phyloP scores from a whole-genome alignment of 1,140 invertebrate species.

The Apocrypta bakeri region DNA sequence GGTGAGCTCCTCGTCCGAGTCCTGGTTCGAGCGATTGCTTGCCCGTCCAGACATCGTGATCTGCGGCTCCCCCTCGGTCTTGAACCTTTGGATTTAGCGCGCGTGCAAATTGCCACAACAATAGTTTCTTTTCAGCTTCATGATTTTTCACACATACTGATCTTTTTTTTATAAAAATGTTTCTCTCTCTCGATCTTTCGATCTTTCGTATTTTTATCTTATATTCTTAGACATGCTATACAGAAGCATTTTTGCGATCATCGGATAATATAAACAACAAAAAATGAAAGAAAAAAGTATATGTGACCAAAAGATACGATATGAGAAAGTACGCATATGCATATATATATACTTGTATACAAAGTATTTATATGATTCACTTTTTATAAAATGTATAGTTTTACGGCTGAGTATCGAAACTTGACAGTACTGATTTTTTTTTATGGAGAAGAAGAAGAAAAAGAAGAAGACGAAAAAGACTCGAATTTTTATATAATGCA shows the following conservation, averaged over 20 bases:
- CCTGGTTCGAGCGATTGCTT: slow-evolving; percentile 66
- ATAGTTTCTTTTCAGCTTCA: slow-evolving; percentile 55
- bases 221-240: neutral
- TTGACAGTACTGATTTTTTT: neutral
- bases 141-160: slow-evolving; percentile 54
- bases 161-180: slow-evolving; percentile 50
- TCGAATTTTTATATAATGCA: too few relatives aligned
- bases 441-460: too few relatives aligned
- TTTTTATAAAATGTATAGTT: slow-evolving; percentile 7
- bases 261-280: neutral
- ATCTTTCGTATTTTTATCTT: neutral
- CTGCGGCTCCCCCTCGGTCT: slow-evolving; percentile 72
- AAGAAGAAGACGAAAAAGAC: too few relatives aligned
- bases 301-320: slow-evolving; percentile 14
- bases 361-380: neutral
- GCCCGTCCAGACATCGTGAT: slow-evolving; percentile 58
- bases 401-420: slow-evolving; percentile 1
- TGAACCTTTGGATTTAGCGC: slow-evolving; percentile 68
- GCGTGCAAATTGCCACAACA: slow-evolving; percentile 58
- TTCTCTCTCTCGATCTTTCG: slow-evolving; percentile 16
- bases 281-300: slow-evolving; percentile 23
- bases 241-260: slow-evolving; percentile 4
- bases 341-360: neutral
- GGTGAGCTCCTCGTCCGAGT: slow-evolving; percentile 74
- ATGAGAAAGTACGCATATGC: neutral